Base-by-base conservation (phyloP, 2,797 vertebrate genomes). In the Synanceia verrucosa region DNA sequence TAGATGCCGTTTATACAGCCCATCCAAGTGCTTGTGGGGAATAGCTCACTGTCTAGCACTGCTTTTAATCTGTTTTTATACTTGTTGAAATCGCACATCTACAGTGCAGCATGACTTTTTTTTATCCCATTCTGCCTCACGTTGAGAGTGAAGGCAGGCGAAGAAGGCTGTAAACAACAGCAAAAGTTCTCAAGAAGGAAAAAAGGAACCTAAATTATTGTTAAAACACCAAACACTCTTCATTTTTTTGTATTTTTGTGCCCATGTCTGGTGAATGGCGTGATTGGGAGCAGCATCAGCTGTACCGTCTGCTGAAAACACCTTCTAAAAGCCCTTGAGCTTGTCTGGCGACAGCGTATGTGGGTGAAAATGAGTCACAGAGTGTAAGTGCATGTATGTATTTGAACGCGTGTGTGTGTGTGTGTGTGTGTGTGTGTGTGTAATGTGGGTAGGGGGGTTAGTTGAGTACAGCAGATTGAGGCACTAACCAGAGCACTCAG, bases 401-500 rank as follows among this genome's bases (percentile, higher is more conserved):
- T 85, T 58, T 79, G 76, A 61, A 52, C 12, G 68, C 65, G 71
- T 64, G 78, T 47, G 44, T 41, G 13, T 64, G 69, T 70, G 66
- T 70, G 61, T 43, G 33, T 65, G 39, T 72, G 55, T 56, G 73
- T 68, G 76, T 73, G 1, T 68, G 76, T 76, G 79, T 81, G 70
- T 60, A 29, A 64, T 73, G 72, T 81, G 78, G 64, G 82, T 73
- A 72, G 77, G 72, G n/a, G 74, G 81, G 77, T 84, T 86, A 84
- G 86, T 85, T 85, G 85, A 87, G 88, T 75, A 82, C 85, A 87
- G 85, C 80, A 91, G 89, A 93, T 88, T 92, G 91, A 92, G 91
- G 91, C 89, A 89, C 91, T 92, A 90, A 93, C 90, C 91, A 90
- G 88, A 93, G 91, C 94, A 94, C 94, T 94, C 92, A 86, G 84